Conservation (phyloP, 2,888 invertebrate species). For the Tenthredo notha region DNA sequence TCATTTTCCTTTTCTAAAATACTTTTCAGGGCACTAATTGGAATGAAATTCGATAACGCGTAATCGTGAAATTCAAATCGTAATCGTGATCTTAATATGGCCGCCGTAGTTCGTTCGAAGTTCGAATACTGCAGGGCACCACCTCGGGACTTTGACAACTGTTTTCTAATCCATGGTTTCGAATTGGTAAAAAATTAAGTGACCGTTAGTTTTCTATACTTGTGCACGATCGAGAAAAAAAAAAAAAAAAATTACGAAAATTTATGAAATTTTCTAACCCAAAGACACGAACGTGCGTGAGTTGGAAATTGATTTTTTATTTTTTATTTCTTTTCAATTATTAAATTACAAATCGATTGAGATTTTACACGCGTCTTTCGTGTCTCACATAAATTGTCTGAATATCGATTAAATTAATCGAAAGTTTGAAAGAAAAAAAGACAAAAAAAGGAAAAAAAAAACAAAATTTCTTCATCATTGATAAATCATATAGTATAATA, state of each 20-base stretch:
- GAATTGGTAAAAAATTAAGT: neutral
- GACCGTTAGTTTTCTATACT: neutral
- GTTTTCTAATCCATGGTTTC: neutral
- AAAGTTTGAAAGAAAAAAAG: neutral
- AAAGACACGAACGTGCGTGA: neutral
- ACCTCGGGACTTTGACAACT: neutral
- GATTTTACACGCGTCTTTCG: neutral
- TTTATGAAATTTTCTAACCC: neutral
- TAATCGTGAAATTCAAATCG: neutral
- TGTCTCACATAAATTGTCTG: neutral
- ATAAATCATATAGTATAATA: no score
- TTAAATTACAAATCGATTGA: neutral
- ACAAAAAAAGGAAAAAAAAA: slow-evolving; percentile 27
- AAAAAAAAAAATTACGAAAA: neutral
- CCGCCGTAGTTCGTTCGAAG: neutral
- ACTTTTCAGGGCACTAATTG: neutral
- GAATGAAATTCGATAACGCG: no score
- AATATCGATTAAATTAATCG: neutral
- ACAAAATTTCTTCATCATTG: neutral
- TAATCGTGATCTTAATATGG: neutral
- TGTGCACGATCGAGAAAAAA: neutral
- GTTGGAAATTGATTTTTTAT: neutral
- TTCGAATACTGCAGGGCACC: neutral
- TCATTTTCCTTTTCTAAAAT: neutral
- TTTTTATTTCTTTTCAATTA: neutral